Evolutionary conservation across 2,797 vertebrate genomes (phyloP).

Genomic region (Crenichthys baileyi): DNA sequence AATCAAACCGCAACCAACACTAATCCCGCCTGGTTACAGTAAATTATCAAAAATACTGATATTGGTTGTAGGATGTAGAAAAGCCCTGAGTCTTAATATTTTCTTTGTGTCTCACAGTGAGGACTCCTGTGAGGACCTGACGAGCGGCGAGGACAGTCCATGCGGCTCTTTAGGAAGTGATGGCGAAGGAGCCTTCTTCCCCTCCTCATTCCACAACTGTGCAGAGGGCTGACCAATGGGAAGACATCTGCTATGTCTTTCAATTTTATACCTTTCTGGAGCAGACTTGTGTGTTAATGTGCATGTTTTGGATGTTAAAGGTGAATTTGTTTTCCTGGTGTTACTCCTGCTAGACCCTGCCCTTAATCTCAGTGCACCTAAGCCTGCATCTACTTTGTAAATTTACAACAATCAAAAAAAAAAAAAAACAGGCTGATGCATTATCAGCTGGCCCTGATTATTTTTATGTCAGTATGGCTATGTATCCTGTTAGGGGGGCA

Average conservation of each 20-base stretch:
- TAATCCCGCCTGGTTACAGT: too few species aligned
- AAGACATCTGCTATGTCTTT: slow-evolving; percentile 29
- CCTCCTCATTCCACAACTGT: slow-evolving; percentile 74
- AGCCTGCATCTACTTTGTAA: not conserved
- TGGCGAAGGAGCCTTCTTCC: slow-evolving; percentile 89
- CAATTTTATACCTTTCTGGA: slow-evolving; percentile 29
- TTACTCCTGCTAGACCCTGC: not conserved
- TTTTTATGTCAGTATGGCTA: not conserved
- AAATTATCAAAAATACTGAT: not conserved
- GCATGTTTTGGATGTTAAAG: slow-evolving; percentile 8
- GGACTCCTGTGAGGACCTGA: slow-evolving; percentile 92
- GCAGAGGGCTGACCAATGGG: slow-evolving; percentile 62
- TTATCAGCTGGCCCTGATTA: too few species aligned
- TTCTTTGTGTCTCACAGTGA: slow-evolving; percentile 76
- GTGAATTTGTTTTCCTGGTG: not conserved
- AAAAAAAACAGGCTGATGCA: not conserved
- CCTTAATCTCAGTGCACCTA: not conserved
- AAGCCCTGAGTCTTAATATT: not conserved
- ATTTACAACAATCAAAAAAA: not conserved
- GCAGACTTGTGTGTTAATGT: slow-evolving; percentile 28
- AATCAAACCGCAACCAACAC: too few species aligned
- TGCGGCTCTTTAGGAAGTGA: slow-evolving; percentile 88
- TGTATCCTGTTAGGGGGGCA: too few species aligned
- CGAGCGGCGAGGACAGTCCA: slow-evolving; percentile 89
- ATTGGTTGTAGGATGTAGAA: not conserved